Base-by-base conservation (phyloP, 2,888 invertebrate genomes). In the Melangyna quadrimaculata region DNA sequence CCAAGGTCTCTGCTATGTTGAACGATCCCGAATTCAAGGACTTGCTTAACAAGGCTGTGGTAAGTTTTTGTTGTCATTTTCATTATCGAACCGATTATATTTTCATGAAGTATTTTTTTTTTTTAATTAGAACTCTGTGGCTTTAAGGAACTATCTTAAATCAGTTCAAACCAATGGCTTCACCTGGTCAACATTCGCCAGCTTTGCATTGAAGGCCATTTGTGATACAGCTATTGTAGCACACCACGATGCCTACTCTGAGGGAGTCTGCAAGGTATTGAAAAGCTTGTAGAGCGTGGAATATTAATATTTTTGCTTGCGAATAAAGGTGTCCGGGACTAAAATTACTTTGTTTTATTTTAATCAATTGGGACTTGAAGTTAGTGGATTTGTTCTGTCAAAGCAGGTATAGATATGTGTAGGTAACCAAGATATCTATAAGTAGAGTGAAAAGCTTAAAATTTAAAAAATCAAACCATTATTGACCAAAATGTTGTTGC, bases 141-240 rank as follows among this genome's bases (percentile, higher is more conserved):
- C 75, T n/a, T 12, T 84, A n/a, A 75, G 57, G 61, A 71, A 59
- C 29, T 84, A 75, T 32, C 22, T 43, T 9, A 71, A 75, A 17
- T 72, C 75, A 8, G 53, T 80, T 10, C 40, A 80, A 24, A 12
- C 67, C 5, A 75, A 80, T 27, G 84, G 84, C 1, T 80, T 84
- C 48, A 80, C 84, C 14, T 84, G 71, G 75, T 59, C 80, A 2
- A 22, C 37, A 12, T 84, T 84, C 19, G 71, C 75, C 5, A 72
- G 40, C 14, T 84, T 84, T 17, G 67, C 61, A 35, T 72, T 84
- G 9, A 84, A 84, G 72, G 80, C 79, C 5, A 59, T 84, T 22
- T 84, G 84, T 29, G 80, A 84, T 9, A 84, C 84, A 37, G 80
- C 80, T 35, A 53, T 84, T 40, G 80, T 80, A 2, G 79, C 84